Evolutionary conservation across 2,797 vertebrate genomes (phyloP).

Genomic region (Chrysocyon brachyurus): DNA sequence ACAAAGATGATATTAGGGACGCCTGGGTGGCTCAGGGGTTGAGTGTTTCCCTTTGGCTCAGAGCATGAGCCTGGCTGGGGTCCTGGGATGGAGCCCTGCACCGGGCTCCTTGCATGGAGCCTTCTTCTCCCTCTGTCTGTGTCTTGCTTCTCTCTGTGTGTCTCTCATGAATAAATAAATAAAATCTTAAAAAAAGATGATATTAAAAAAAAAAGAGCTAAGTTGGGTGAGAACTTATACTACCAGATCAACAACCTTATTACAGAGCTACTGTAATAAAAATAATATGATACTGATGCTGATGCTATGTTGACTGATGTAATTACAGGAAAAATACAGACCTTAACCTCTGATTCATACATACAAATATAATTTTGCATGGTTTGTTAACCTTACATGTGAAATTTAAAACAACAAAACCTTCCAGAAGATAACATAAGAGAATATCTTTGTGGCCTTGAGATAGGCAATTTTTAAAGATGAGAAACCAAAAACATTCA

Average conservation of each 20-base stretch:
- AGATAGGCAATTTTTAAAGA: neutral
- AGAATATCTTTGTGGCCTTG: neutral
- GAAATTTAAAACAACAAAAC: neutral
- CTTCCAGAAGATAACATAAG: neutral
- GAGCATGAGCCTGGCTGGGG: no score
- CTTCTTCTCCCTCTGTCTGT: no score
- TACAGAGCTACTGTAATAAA: neutral
- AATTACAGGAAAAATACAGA: neutral
- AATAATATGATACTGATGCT: neutral
- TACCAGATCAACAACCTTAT: neutral
- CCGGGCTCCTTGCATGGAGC: no score
- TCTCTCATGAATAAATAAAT: no score
- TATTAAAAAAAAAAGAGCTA: neutral
- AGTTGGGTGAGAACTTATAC: neutral
- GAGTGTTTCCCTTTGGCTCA: no score
- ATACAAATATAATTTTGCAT: neutral
- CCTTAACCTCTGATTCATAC: neutral
- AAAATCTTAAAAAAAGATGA: no score
- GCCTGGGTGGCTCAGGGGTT: no score
- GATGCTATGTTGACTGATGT: neutral
- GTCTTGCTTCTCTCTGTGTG: no score
- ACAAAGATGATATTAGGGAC: neutral
- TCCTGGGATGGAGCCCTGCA: no score
- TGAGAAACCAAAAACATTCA: neutral
- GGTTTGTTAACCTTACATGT: neutral